Base-by-base conservation (phyloP, 2,797 vertebrate species). In the Fistularia commersonii region DNA sequence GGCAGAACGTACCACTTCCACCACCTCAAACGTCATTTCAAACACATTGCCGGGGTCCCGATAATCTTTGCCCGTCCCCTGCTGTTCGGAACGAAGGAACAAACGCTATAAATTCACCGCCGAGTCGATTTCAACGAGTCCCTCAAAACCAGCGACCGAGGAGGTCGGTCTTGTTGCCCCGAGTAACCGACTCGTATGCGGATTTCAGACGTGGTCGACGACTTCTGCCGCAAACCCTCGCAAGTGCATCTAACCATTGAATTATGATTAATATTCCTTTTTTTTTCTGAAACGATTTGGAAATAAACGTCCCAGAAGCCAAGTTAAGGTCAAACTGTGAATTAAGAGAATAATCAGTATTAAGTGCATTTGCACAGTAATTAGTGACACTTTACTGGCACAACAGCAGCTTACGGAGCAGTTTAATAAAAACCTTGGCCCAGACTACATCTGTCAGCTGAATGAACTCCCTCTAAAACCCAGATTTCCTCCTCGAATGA, bases 401-500 rank as follows among this genome's bases (percentile, higher is more conserved):
- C n/a, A n/a, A n/a, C n/a, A n/a, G n/a, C n/a, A n/a, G n/a, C 56
- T 42, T 51, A 11, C 41, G 13, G 45, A 15, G 33, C 49, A 32
- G 42, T 51, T 48, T n/a, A 10, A 45, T 45, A 34, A 51, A 41
- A 57, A 69, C 10, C 55, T 37, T 23, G 45, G 46, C 41, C 31
- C 52, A 50, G 50, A 64, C 58, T 50, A 45, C 66, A 78, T 74
- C 47, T 66, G 66, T 80, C 71, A 76, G 56, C 61, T 66, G 66
- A 79, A 77, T 83, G 80, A 70, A 61, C 66, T 82, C 79, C 77
- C 76, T 80, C 70, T 82, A 77, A 87, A 88, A 83, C 76, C 81
- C 79, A 85, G 83, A 87, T 88, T 86, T 87, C 77, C 76, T 78
- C 76, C 76, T 52, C 77, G 76, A 81, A 84, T 78, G 81, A 83